Evolutionary conservation across 1,140 invertebrate genomes (phyloP).

Genomic region (Hylyphantes graminicola): DNA sequence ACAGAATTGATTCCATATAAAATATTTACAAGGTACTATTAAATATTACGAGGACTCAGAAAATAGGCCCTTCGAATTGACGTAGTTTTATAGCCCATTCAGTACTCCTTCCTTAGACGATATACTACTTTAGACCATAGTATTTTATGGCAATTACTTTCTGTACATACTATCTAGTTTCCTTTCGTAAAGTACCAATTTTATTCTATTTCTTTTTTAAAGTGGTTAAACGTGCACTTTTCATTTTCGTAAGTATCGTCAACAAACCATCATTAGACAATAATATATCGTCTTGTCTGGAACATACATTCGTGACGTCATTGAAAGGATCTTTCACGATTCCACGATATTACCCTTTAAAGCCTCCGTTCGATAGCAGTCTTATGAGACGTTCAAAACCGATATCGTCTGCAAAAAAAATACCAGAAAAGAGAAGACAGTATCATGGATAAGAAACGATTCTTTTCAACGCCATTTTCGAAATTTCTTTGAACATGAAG

Average conservation of each 20-base stretch:
- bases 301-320: background rate
- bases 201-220: no score
- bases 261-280: background rate
- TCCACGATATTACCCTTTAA: constrained; percentile 21
- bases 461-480: constrained; percentile 18
- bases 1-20: no score
- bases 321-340: constrained; percentile 5
- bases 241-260: background rate
- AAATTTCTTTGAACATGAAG: constrained; percentile 2
- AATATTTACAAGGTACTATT: no score
- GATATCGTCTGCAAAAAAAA: constrained; percentile 18
- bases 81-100: no score
- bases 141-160: no score
- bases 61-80: no score
- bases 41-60: no score
- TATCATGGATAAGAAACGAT: constrained; percentile 22
- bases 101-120: no score
- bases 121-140: no score
- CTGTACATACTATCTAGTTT: no score
- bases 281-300: background rate
- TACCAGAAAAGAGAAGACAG: background rate
- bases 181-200: no score
- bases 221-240: no score
- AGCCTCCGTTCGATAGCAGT: constrained; percentile 28
- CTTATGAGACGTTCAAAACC: constrained; percentile 20